Conservation (phyloP, 2,888 invertebrate species). For the Cactoblastis cactorum region DNA sequence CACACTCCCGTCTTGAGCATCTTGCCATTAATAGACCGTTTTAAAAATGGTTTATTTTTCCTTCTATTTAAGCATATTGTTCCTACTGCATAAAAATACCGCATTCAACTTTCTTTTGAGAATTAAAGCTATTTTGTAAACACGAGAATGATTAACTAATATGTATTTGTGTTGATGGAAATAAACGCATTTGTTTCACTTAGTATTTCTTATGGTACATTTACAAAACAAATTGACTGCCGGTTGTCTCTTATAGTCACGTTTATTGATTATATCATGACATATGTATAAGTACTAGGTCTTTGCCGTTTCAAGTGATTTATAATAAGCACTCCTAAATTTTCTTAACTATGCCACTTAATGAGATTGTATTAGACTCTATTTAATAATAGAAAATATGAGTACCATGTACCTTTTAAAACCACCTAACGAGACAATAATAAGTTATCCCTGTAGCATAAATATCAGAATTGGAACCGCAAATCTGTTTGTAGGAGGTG, state of each 20-base stretch:
- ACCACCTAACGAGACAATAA: too few species aligned
- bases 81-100: conserved; percentile 4
- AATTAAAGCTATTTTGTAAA: conserved; percentile 10
- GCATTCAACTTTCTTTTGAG: conserved; percentile 2
- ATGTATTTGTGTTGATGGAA: conserved; percentile 1
- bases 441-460: conserved; percentile 26
- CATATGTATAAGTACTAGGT: too few species aligned
- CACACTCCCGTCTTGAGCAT: conserved; percentile 2
- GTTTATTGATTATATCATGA: neutral
- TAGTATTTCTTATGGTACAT: conserved; percentile 1
- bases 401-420: too few species aligned
- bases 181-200: conserved; percentile 9
- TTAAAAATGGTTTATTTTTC: conserved; percentile 10
- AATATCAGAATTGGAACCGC: conserved; percentile 18
- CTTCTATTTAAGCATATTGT: neutral
- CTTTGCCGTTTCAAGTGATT: too few species aligned
- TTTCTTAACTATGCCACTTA: too few species aligned
- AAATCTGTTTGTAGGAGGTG: conserved; percentile 34
- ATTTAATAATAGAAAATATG: too few species aligned
- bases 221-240: conserved; percentile 3
- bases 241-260: neutral
- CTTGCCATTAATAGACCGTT: conserved; percentile 6
- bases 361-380: too few species aligned
- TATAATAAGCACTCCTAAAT: too few species aligned
- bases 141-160: conserved; percentile 3